A percentile compares a stretch with the other conserved stretches of the same genome.
phyloP scores from a whole-genome alignment of 2,113 vertebrate genomes.

The Puntigrus tetrazona region DNA sequence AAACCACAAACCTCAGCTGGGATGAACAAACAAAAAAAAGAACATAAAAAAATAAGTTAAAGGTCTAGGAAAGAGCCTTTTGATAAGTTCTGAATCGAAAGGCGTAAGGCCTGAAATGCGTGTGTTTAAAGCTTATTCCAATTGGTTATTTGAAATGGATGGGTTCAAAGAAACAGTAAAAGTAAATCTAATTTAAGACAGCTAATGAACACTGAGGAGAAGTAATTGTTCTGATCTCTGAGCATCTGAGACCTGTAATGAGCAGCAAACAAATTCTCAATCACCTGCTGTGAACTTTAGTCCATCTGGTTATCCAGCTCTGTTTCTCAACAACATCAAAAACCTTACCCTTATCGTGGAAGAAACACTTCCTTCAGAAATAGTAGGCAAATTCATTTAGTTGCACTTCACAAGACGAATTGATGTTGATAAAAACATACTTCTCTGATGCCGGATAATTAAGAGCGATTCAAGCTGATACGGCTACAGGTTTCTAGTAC shows the following conservation, averaged over 20 bases:
- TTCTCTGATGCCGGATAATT: not conserved
- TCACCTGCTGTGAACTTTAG: no score
- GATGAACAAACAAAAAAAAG: not conserved
- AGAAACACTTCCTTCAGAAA: not conserved
- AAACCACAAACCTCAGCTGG: not conserved
- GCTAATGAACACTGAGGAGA: no score
- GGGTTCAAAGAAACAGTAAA: not conserved
- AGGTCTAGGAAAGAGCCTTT: not conserved
- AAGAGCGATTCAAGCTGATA: not conserved
- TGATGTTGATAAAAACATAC: not conserved
- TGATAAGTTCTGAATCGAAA: not conserved
- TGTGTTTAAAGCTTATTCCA: not conserved
- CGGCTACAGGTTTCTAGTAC: not conserved
- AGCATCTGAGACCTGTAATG: constrained; percentile 8
- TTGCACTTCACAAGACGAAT: not conserved
- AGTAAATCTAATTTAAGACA: not conserved
- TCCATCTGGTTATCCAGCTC: not conserved
- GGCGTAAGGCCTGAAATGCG: not conserved
- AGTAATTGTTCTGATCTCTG: not conserved
- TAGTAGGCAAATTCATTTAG: not conserved
- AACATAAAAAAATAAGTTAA: not conserved
- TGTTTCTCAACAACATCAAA: not conserved
- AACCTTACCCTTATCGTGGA: not conserved
- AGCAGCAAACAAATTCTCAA: not conserved
- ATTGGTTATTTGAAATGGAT: not conserved